phyloP scores from a whole-genome alignment of 2,888 invertebrate species.

The Meganola albula region DNA sequence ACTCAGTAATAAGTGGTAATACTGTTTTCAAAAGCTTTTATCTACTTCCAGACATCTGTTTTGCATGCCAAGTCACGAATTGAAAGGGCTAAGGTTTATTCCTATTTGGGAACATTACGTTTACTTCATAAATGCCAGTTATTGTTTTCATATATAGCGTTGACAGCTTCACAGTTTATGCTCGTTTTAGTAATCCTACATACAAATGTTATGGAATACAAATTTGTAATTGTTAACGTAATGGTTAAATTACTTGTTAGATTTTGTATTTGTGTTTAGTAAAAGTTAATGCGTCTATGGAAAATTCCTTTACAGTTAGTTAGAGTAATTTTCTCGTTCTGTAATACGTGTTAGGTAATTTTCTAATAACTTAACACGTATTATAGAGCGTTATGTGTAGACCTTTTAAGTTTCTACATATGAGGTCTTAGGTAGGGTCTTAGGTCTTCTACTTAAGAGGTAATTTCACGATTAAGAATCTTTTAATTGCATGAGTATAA shows the following conservation, averaged over 20 bases:
- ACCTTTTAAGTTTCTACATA: too few relatives aligned
- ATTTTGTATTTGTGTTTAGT: too few relatives aligned
- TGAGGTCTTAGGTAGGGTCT: too few relatives aligned
- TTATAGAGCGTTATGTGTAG: too few relatives aligned
- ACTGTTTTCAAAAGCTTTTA: slow-evolving; percentile 32
- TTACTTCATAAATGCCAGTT: slow-evolving; percentile 31
- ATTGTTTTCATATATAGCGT: slow-evolving; percentile 38
- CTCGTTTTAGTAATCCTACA: slow-evolving; percentile 26
- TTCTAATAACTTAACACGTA: too few relatives aligned
- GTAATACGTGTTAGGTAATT: slow-evolving; percentile 7
- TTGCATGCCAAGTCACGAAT: slow-evolving; percentile 52
- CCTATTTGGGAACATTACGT: slow-evolving; percentile 36
- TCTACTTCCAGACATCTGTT: slow-evolving; percentile 31
- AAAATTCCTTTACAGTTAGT: slow-evolving; percentile 14
- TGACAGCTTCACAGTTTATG: slow-evolving; percentile 32
- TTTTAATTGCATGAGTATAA: too few relatives aligned
- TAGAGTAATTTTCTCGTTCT: slow-evolving; percentile 9
- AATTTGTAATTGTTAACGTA: too few relatives aligned
- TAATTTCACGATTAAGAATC: too few relatives aligned
- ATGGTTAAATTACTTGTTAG: too few relatives aligned
- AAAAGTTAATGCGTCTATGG: slow-evolving; percentile 25
- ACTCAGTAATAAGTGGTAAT: slow-evolving; percentile 27
- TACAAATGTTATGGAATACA: too few relatives aligned
- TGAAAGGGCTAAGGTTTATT: slow-evolving; percentile 39
- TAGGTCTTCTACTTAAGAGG: too few relatives aligned